Base-by-base conservation (phyloP, 2,113 vertebrate species). In the Enhydra lutris region DNA sequence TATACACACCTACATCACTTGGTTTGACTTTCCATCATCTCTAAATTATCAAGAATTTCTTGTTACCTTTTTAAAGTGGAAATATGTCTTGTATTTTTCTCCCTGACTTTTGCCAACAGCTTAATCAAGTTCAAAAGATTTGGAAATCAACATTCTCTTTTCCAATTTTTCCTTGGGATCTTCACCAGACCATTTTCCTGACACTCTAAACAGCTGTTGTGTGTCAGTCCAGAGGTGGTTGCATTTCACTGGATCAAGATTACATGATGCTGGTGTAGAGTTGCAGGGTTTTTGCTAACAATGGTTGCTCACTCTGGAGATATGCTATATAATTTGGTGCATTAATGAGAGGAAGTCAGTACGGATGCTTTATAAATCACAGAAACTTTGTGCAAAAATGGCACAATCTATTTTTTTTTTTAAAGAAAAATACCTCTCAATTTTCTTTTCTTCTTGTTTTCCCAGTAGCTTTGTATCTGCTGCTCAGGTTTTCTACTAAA, bases 171-270 rank as follows among this genome's bases (percentile, higher is more conserved):
- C 24, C 24, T 63, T 74, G 24, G 15, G 42, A 42, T 97, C 65
- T 85, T 91, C 55, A 57, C 76, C 63, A 82, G 67, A 29, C 63
- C 59, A 29, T 79, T 78, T 83, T 65, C 82, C 31, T 57, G 85
- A 92, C 13, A 9, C 42, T 13, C 69, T 76, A 36, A 90, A 86
- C 92, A 96, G 95, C 95, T 97, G 92, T 45, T 59, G 69, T 81
- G 29, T 96, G 89, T 97, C 95, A 90, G 50, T 96, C 76, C 95
- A 94, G 63, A 96, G 63, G 94, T 96, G 80, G 83, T 42, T 95
- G 76, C 31, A 63, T 97, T 94, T 94, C 91, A 57, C 26, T 89
- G 78, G 50, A 67, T 97, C 81, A 95, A 86, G 83, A 90, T 96
- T 81, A 81, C 63, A 55, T 76, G 88, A 88, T 93, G 96, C 76